These are phyloP conservation scores for Dasyprocta punctata DNA, from an alignment of 2,113 vertebrate species.

Conservation along the genomic window DNA sequence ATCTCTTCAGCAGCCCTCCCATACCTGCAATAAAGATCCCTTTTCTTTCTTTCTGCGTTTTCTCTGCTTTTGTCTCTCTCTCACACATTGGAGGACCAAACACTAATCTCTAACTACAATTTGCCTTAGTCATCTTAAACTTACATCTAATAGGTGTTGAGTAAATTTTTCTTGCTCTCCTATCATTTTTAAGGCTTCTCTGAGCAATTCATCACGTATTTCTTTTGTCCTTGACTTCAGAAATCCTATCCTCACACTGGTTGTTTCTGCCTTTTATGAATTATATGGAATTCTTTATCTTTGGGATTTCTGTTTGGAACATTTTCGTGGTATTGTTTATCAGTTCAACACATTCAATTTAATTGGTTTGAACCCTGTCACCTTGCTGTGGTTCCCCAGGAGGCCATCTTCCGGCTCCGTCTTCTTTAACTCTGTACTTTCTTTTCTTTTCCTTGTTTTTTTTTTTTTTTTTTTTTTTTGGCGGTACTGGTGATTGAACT, in stretches of 20 bases:
- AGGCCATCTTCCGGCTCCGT: background rate
- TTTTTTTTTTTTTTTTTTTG: no score
- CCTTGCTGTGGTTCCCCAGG: background rate
- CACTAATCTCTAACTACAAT: background rate
- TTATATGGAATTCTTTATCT: background rate
- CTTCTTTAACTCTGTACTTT: slow-evolving; percentile 4
- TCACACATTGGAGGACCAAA: no score
- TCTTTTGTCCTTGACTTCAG: background rate
- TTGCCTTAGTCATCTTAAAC: background rate
- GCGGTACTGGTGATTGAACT: no score
- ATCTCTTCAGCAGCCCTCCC: no score
- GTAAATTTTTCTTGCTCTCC: background rate
- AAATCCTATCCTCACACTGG: background rate
- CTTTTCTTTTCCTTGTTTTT: no score
- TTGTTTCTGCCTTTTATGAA: background rate
- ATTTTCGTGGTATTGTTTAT: background rate
- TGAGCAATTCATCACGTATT: background rate
- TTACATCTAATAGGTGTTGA: background rate
- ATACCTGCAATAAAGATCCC: no score
- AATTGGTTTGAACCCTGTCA: background rate
- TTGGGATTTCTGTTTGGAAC: background rate
- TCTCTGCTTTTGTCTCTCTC: no score
- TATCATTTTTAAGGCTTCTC: background rate
- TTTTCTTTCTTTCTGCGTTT: no score
- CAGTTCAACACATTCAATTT: background rate